Evolutionary conservation across 2,797 vertebrate genomes (phyloP), one percentile per base, ranked within the genome.

Genomic region (Macropodus opercularis): DNA sequence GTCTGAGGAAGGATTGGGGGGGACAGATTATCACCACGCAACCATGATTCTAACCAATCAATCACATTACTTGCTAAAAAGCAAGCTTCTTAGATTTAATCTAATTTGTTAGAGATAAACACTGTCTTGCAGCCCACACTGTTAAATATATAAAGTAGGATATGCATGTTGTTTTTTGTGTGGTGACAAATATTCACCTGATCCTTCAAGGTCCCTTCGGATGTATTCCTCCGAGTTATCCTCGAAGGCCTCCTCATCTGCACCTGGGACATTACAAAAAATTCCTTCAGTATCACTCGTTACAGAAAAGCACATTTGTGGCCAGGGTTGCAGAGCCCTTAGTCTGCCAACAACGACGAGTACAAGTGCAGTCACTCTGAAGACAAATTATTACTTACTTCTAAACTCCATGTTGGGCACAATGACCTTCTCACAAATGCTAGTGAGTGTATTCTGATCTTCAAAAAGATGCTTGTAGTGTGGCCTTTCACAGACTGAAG

Each of bases 371-470:
- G 40, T 19, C 1, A 2, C 21, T 43, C 6, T 5, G 26, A 17
- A 10, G 60, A 59, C 1, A 49, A 57, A 21, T 3, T 38, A 23
- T 29, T 18, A 83, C 92, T 92, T 93, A 99, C 98, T 96, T 95
- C 97, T 95, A 81, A 99, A 99, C 91, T 99, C 97, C 98, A 99
- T 99, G 91, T 99, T 99, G 72, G 98, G 98, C 51, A 99, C 95
- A 84, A 99, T 96, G 84, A 99, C 98, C 84, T 99, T 99, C 89
- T 99, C 98, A 81, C 98, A 99, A 80, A 99, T 99, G 90, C 97
- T 98, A 26, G 98, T 99, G 84, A 99, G 82, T 0, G 93, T 98
- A 81, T 92, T 98, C 89, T 98, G 97, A 88, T 99, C 97, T 83
- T 99, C 97, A 92, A 99, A 99, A 3, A 99, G 92, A 82, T 97